phyloP scores from a whole-genome alignment of 2,888 invertebrate species.

The Branchinecta sandiegonensis region DNA sequence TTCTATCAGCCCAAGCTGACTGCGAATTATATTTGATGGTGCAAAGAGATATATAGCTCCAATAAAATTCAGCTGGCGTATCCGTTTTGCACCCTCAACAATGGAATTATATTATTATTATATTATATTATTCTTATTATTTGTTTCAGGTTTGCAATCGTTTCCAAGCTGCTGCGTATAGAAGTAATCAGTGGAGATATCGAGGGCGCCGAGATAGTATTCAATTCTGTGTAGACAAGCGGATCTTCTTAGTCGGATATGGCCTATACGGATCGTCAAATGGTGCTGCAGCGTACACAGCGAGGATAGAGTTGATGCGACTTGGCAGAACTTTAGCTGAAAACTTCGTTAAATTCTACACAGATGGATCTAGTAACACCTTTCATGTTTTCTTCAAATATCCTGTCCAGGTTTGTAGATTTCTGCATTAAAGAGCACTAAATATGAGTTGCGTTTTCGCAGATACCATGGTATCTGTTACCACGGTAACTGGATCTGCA shows the following conservation, averaged over 20 bases:
- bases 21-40: no score
- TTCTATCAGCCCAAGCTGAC: no score
- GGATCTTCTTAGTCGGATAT: slow-evolving; percentile 90
- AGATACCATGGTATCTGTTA: no score
- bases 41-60: no score
- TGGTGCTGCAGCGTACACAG: slow-evolving; percentile 86
- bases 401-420: slow-evolving; percentile 42
- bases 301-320: slow-evolving; percentile 82
- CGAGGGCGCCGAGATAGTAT: slow-evolving; percentile 91
- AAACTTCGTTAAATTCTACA: slow-evolving; percentile 84
- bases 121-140: no score
- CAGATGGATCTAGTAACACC: slow-evolving; percentile 89
- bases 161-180: slow-evolving; percentile 89
- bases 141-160: slow-evolving; percentile 67
- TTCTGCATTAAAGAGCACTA: not conserved
- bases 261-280: slow-evolving; percentile 91
- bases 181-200: slow-evolving; percentile 94
- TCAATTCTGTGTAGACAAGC: slow-evolving; percentile 86
- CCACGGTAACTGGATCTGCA: no score
- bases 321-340: slow-evolving; percentile 75
- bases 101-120: no score
- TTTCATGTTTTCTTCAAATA: slow-evolving; percentile 73
- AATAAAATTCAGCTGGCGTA: no score
- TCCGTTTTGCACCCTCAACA: no score
- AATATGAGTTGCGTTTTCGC: no score